These are phyloP conservation scores for Spodoptera littoralis DNA, from an alignment of 2,888 invertebrate species.

Conservation along the genomic window DNA sequence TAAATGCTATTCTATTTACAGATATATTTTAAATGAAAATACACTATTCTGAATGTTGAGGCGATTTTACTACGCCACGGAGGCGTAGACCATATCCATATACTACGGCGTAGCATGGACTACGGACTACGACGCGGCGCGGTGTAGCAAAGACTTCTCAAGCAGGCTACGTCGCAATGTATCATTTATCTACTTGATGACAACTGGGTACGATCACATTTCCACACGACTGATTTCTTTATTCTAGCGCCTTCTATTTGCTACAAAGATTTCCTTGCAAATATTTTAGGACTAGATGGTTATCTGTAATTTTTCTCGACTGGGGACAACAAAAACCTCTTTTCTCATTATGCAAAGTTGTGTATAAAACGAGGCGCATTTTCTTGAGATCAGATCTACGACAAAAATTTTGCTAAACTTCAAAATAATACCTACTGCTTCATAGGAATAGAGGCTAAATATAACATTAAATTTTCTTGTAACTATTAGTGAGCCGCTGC, in stretches of 20 bases:
- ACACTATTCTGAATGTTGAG: conserved; percentile 1
- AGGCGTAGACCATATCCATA: conserved; percentile 9
- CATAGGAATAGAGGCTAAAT: conserved; percentile 1
- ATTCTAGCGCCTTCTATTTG: conserved; percentile 23
- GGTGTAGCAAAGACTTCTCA: conserved; percentile 9
- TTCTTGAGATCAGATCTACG: conserved; percentile 2
- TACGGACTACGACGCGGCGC: conserved; percentile 1
- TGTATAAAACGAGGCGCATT: not conserved
- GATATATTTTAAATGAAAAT: conserved; percentile 21
- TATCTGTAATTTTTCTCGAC: no score
- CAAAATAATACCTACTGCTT: not conserved
- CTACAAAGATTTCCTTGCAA: conserved; percentile 13
- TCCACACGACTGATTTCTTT: conserved; percentile 37
- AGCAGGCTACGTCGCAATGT: conserved; percentile 28
- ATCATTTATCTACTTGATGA: conserved; percentile 27
- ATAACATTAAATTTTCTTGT: conserved; percentile 19
- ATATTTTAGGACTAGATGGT: conserved; percentile 1
- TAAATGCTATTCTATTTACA: conserved; percentile 2
- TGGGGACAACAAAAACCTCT: conserved; percentile 1
- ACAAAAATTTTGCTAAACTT: not conserved
- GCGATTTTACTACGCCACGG: conserved; percentile 26
- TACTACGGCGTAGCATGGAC: conserved; percentile 8
- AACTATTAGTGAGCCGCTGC: conserved; percentile 4
- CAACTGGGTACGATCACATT: conserved; percentile 39
- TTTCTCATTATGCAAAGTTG: conserved; percentile 1